phyloP scores from a whole-genome alignment of 2,797 vertebrate genomes.

The Argya squamiceps region DNA sequence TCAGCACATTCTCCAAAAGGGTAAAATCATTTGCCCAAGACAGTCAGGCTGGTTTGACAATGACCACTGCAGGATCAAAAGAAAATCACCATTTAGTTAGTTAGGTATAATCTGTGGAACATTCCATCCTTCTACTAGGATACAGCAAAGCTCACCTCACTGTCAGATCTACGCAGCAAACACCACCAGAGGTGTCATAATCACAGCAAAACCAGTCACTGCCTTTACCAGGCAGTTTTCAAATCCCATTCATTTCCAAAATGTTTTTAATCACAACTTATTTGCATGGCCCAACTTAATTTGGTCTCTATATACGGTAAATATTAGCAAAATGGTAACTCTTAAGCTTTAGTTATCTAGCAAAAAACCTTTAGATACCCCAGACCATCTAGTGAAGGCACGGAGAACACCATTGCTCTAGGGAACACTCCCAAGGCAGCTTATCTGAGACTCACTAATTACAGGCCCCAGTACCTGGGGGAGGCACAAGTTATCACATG shows the following conservation, averaged over 20 bases:
- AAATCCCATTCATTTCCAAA: not conserved
- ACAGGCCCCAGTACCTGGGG: rapidly evolving
- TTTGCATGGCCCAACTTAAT: not conserved
- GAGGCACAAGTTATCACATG: not conserved
- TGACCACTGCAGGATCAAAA: not conserved
- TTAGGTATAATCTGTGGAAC: not conserved
- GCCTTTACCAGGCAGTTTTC: not conserved
- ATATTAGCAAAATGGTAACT: not conserved
- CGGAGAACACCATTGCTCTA: not conserved
- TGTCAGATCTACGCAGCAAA: not conserved
- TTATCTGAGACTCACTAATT: not conserved
- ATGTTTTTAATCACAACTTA: not conserved
- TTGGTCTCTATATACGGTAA: not conserved
- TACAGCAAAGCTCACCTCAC: not conserved
- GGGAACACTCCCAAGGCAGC: not conserved
- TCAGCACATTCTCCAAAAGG: not conserved
- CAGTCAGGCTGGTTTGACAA: not conserved
- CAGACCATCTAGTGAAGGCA: not conserved
- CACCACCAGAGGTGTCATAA: not conserved
- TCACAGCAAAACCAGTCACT: not conserved
- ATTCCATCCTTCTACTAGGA: not conserved
- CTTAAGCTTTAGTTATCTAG: not conserved
- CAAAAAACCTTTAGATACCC: not conserved
- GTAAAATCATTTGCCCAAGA: not conserved
- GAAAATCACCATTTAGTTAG: not conserved